Conservation (phyloP, 1,140 invertebrate genomes). For the Whitmania pigra region DNA sequence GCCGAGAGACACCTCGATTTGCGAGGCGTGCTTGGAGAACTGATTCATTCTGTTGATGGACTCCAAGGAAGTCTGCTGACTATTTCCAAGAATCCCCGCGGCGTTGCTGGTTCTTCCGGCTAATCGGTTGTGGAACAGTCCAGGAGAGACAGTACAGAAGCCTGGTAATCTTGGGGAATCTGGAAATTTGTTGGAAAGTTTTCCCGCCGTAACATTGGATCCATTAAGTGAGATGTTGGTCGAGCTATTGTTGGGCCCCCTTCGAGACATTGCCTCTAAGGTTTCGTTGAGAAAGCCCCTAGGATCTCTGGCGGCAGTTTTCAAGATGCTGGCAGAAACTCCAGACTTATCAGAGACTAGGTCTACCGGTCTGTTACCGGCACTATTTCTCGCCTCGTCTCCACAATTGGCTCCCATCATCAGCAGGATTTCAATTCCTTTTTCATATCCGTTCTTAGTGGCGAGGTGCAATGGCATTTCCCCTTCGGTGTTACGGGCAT, state of each 20-base stretch:
- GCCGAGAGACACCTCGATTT: no score
- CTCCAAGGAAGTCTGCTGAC: no score
- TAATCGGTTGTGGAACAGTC: no score
- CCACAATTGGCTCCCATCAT: conserved; percentile 8
- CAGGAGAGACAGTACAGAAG: no score
- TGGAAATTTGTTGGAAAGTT: no score
- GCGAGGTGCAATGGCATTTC: conserved; percentile 35
- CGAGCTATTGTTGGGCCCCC: conserved; percentile 12
- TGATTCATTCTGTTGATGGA: no score
- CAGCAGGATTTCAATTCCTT: conserved; percentile 21
- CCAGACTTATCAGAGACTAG: conserved; percentile 17
- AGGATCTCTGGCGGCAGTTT: conserved; percentile 20
- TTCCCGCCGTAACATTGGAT: neutral
- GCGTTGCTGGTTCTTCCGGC: no score
- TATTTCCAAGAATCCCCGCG: no score
- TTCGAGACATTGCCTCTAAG: conserved; percentile 20
- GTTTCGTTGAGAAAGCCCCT: conserved; percentile 18
- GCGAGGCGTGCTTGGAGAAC: no score
- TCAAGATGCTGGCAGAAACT: conserved; percentile 17
- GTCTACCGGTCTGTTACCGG: conserved; percentile 21
- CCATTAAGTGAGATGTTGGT: conserved; percentile 1
- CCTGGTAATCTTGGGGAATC: no score
- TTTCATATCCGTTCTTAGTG: conserved; percentile 23
- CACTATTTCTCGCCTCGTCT: conserved; percentile 15
- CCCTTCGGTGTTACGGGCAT: conserved; percentile 28